Percentiles rank a stretch among this genome's conserved stretches.
Conservation (phyloP, 1,140 invertebrate species). For the Drosophila saltans region DNA sequence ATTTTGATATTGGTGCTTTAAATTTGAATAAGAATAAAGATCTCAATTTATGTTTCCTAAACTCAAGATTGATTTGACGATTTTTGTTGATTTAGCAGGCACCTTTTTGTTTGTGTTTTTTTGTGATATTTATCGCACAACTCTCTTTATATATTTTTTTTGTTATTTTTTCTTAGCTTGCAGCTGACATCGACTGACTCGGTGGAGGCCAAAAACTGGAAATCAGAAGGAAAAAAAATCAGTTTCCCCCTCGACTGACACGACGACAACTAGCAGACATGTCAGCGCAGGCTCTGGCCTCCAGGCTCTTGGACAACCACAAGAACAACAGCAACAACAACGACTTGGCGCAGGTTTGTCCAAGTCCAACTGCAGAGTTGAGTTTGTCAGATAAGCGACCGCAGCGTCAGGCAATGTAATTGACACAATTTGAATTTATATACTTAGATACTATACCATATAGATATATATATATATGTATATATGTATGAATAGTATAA, state of each 20-base stretch:
- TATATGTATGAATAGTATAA: background rate
- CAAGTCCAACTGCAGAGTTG: constrained; percentile 40
- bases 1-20: background rate
- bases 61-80: constrained; percentile 4
- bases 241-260: constrained; percentile 37
- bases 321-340: constrained; percentile 7
- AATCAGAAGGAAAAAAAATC: background rate
- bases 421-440: constrained; percentile 82
- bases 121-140: constrained; percentile 7
- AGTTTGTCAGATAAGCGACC: constrained; percentile 53
- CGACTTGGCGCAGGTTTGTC: constrained; percentile 55
- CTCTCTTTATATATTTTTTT: background rate
- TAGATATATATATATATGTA: constrained; percentile 14
- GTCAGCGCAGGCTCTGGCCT: constrained; percentile 34
- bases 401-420: constrained; percentile 67
- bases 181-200: constrained; percentile 6
- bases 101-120: background rate
- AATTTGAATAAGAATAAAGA: background rate
- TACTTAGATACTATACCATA: constrained; percentile 30
- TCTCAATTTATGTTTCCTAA: constrained; percentile 2
- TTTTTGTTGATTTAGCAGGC: constrained; percentile 2
- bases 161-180: background rate
- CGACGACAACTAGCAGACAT: constrained; percentile 39
- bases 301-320: constrained; percentile 10
- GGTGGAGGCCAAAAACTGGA: constrained; percentile 13